A percentile compares a stretch with the other conserved stretches of the same genome.
Evolutionary conservation across 2,797 vertebrate species (phyloP).

Genomic region (Mus spretus): DNA sequence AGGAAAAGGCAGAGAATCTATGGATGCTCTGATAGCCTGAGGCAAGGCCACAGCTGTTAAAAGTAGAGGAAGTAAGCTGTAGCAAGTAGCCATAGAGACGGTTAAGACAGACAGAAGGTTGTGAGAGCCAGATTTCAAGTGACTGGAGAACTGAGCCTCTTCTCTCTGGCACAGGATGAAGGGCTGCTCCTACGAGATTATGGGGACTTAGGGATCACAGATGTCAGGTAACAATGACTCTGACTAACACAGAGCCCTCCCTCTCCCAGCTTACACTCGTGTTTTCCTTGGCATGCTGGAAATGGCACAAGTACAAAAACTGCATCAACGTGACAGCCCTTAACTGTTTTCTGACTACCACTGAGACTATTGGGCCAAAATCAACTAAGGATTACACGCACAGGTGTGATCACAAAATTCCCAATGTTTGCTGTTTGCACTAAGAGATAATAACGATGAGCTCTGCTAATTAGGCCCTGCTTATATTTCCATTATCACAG

Average conservation of each 20-base stretch:
- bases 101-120: background rate
- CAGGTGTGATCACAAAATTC: slow-evolving; percentile 50
- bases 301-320: background rate
- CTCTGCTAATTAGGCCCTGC: slow-evolving; percentile 76
- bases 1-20: background rate
- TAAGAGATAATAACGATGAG: slow-evolving; percentile 62
- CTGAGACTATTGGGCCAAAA: slow-evolving; percentile 47
- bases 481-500: slow-evolving; percentile 73
- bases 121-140: background rate
- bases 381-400: slow-evolving; percentile 63
- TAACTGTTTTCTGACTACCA: slow-evolving; percentile 59
- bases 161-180: background rate
- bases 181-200: background rate
- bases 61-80: background rate
- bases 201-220: background rate
- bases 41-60: background rate
- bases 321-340: background rate
- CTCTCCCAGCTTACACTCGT: background rate
- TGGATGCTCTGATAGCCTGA: background rate
- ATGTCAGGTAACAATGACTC: slow-evolving; percentile 46
- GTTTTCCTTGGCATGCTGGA: slow-evolving; percentile 56
- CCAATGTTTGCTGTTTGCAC: slow-evolving; percentile 41
- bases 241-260: background rate
- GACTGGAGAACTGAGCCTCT: background rate
- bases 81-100: background rate